Base-by-base conservation (phyloP, 1,140 invertebrate genomes). In the Tetramorium simillimum region DNA sequence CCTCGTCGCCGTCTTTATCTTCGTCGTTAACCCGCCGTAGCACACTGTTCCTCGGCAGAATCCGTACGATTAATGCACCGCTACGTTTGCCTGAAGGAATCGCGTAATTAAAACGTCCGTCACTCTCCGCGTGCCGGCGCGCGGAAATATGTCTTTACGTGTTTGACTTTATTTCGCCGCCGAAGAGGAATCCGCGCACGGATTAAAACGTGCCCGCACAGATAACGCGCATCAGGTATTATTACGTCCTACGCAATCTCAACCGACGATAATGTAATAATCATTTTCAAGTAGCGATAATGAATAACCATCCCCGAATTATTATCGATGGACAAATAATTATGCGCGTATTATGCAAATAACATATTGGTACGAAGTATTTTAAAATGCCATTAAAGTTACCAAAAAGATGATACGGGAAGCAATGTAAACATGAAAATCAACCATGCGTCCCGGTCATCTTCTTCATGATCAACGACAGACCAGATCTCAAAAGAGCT, bases 61-160 rank as follows among this genome's bases (percentile, higher is more conserved):
- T 92, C 89, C 85, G 88, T 88, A 91, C 92, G 92, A 93, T 93
- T 93, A 93, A 92, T 93, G 75, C 89, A 63, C 75, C 77, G 70
- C 84, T 86, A 76, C 76, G 70, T 70, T 73, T 53, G 81, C 89
- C 85, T 46, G n/a, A 51, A 85, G 76, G 72, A 86, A 58, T 90
- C 86, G 73, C 72, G 73, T 90, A 90, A 90, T 90, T 90, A 90
- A 90, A 90, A 90, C 56, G 88, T 89, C 88, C 89, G 89, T 89
- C 89, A 75, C 76, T 84, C 78, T 69, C 24, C 62, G 53, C 65
- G 70, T 76, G 33, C 40, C 86, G 70, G 14, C 70, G 75, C 67
- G 87, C 67, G 77, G 73, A 89, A 89, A 77, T 69, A 72, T 46
- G 78, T 78, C 89, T 84, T 90, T 89, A 69, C 67, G 24, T 73